A percentile compares a stretch with the other conserved stretches of the same genome.
phyloP scores from a whole-genome alignment of 2,113 vertebrate species.

The Cynopterus brachyotis region DNA sequence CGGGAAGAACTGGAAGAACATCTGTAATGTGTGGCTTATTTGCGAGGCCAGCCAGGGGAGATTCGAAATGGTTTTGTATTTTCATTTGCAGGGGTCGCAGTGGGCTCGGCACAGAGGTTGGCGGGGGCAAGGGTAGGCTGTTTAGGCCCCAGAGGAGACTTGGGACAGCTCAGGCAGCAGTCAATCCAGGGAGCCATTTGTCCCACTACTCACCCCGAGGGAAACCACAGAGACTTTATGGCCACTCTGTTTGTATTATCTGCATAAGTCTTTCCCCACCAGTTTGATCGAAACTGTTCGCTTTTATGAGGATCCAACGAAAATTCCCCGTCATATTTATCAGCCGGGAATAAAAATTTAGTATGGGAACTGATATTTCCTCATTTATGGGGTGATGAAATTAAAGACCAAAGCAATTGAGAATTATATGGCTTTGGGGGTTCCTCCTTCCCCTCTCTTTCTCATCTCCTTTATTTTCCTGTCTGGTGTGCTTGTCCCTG shows the following conservation, averaged over 20 bases:
- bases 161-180: slow-evolving; percentile 60
- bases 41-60: background rate
- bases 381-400: slow-evolving; percentile 88
- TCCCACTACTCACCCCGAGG: slow-evolving; percentile 70
- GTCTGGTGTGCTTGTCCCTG: slow-evolving; percentile 43
- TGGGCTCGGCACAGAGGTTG: slow-evolving; percentile 50
- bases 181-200: slow-evolving; percentile 73
- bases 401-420: slow-evolving; percentile 84
- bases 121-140: slow-evolving; percentile 68
- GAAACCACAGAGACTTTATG: slow-evolving; percentile 83
- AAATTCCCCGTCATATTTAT: slow-evolving; percentile 87
- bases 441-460: slow-evolving; percentile 32
- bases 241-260: slow-evolving; percentile 87
- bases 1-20: background rate
- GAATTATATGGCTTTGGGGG: slow-evolving; percentile 74
- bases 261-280: slow-evolving; percentile 84
- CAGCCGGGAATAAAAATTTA: slow-evolving; percentile 87
- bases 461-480: slow-evolving; percentile 66
- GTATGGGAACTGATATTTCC: slow-evolving; percentile 86
- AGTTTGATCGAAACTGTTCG: slow-evolving; percentile 85
- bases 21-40: background rate
- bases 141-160: slow-evolving; percentile 81
- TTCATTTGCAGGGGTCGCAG: slow-evolving; percentile 67
- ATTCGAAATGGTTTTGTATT: slow-evolving; percentile 66
- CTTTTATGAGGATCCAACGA: slow-evolving; percentile 85